Percentiles rank a stretch among this genome's conserved stretches.
Evolutionary conservation across 2,888 invertebrate genomes (phyloP).

Genomic region (Trichacis sp.): DNA sequence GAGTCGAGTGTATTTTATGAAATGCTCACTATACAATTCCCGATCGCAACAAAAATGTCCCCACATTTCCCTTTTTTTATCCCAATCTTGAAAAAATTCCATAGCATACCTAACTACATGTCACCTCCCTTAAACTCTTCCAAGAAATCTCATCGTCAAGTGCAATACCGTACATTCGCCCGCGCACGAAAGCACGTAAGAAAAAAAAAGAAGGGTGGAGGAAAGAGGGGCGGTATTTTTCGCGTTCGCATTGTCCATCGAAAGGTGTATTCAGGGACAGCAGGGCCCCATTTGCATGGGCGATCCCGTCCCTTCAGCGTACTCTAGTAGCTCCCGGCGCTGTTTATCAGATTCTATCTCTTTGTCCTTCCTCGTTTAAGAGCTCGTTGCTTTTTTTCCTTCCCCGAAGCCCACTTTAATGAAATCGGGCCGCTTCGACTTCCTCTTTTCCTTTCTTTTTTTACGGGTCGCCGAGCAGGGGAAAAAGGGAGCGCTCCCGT

Average conservation of each 20-base stretch:
- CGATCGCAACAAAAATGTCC: too few species aligned
- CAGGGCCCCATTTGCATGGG: constrained; percentile 38
- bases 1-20: too few species aligned
- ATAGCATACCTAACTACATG: too few species aligned
- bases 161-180: too few species aligned
- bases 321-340: constrained; percentile 26
- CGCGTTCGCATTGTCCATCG: background rate
- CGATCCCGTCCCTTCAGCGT: constrained; percentile 25
- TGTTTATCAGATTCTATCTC: constrained; percentile 47
- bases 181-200: too few species aligned
- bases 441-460: constrained; percentile 10
- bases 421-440: constrained; percentile 35
- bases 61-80: too few species aligned
- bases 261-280: constrained; percentile 9
- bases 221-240: too few species aligned
- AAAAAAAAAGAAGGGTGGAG: background rate
- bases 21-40: too few species aligned
- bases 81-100: too few species aligned
- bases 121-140: too few species aligned
- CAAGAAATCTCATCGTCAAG: too few species aligned
- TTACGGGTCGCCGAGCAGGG: background rate
- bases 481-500: constrained; percentile 2
- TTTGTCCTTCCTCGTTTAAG: constrained; percentile 32
- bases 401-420: constrained; percentile 39
- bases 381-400: constrained; percentile 20